Evolutionary conservation across 2,797 vertebrate genomes (phyloP).

Genomic region (Sitta carolinensis): DNA sequence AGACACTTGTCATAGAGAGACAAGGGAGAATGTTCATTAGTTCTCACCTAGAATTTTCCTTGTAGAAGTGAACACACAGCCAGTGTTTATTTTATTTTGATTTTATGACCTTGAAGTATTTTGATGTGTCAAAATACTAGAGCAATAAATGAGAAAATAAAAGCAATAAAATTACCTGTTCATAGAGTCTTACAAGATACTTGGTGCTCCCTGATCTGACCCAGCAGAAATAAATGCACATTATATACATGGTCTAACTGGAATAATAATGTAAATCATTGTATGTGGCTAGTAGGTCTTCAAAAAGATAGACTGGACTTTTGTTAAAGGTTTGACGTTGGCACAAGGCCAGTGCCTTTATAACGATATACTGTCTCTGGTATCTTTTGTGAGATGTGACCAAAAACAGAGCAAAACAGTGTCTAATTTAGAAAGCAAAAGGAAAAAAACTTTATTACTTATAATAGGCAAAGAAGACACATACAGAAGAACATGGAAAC

Average conservation of each 20-base stretch:
- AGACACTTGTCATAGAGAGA: background rate
- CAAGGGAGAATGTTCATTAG: background rate
- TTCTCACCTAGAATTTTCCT: background rate
- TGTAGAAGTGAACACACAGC: background rate
- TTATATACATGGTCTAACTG: background rate
- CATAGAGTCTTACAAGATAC: background rate
- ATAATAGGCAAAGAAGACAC: too few species aligned
- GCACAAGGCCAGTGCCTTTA: too few species aligned
- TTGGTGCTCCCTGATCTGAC: background rate
- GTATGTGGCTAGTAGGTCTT: background rate
- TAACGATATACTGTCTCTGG: too few species aligned
- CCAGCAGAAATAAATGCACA: background rate
- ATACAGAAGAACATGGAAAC: too few species aligned
- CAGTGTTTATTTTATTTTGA: background rate
- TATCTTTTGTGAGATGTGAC: too few species aligned
- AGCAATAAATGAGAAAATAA: background rate
- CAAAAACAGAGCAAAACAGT: too few species aligned
- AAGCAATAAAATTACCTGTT: background rate
- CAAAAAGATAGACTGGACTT: background rate
- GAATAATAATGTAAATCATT: background rate
- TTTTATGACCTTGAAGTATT: background rate
- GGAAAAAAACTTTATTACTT: too few species aligned
- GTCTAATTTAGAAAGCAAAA: too few species aligned
- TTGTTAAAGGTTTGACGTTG: too few species aligned
- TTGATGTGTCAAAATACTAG: background rate